Evolutionary conservation across 2,113 vertebrate genomes (phyloP).

Genomic region (Collichthys lucidus): DNA sequence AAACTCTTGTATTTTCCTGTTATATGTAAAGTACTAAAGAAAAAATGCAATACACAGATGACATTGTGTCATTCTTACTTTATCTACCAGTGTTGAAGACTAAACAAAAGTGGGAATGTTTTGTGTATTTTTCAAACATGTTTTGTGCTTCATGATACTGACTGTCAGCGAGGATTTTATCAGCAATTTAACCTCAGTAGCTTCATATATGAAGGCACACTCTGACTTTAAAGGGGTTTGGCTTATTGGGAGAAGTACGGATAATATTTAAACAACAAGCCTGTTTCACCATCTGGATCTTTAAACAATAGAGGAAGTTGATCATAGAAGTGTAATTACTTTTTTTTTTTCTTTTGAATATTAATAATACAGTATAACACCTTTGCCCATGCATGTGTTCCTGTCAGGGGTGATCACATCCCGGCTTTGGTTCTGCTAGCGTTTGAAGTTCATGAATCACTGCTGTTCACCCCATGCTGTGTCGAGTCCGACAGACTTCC

Average conservation of each 20-base stretch:
- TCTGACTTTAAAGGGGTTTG: slow-evolving; percentile 22
- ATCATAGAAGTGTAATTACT: background rate
- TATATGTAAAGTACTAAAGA: slow-evolving; percentile 88
- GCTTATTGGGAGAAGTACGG: background rate
- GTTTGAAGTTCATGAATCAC: slow-evolving; percentile 30
- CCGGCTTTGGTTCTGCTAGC: slow-evolving; percentile 1
- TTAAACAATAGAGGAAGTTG: background rate
- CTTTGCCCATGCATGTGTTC: background rate
- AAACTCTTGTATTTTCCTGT: slow-evolving; percentile 85
- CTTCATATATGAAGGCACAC: background rate
- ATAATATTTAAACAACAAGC: background rate
- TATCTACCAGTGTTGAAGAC: background rate
- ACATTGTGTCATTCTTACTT: slow-evolving; percentile 53
- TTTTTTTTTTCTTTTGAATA: slow-evolving; percentile 1
- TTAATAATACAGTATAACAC: background rate
- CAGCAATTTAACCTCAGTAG: slow-evolving; percentile 2
- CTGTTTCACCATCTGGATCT: background rate
- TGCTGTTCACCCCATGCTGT: slow-evolving; percentile 17
- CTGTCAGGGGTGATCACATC: slow-evolving; percentile 10
- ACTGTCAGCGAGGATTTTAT: slow-evolving; percentile 8
- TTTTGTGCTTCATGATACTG: background rate
- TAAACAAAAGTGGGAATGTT: background rate
- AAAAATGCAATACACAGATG: slow-evolving; percentile 81
- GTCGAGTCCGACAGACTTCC: background rate
- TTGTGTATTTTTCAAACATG: background rate